These are phyloP conservation scores for Entomobrya proxima DNA, from an alignment of 2,888 invertebrate genomes.

Conservation along the genomic window DNA sequence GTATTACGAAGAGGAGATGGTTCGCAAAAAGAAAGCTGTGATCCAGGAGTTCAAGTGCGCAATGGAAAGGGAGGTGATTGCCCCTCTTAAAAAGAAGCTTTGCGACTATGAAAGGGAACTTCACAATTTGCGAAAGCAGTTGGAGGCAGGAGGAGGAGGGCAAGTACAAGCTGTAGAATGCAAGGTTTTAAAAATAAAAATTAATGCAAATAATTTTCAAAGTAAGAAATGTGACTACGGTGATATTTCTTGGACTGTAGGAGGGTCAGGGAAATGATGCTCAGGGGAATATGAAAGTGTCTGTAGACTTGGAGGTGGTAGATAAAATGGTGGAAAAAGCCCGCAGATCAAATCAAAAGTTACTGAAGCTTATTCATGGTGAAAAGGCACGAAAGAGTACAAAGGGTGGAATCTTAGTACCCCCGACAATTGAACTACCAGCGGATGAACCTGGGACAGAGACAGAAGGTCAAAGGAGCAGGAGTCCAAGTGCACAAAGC, in stretches of 20 bases:
- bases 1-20: slow-evolving; percentile 52
- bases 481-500: no score
- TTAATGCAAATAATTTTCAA: no score
- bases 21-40: background rate
- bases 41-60: slow-evolving; percentile 55
- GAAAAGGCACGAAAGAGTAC: background rate
- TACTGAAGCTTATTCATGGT: background rate
- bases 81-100: background rate
- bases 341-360: background rate
- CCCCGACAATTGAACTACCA: background rate
- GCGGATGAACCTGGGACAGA: background rate
- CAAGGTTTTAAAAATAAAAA: no score
- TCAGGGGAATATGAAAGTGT: no score
- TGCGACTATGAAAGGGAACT: background rate
- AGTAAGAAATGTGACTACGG: no score
- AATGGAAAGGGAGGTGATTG: slow-evolving; percentile 43
- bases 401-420: background rate
- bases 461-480: no score
- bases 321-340: slow-evolving; percentile 22
- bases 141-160: background rate
- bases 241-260: no score
- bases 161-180: no score
- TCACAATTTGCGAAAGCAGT: background rate
- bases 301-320: background rate
- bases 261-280: no score